These are phyloP conservation scores for Drosophila buzzatii DNA, from an alignment of 2,888 invertebrate genomes.

Conservation along the genomic window DNA sequence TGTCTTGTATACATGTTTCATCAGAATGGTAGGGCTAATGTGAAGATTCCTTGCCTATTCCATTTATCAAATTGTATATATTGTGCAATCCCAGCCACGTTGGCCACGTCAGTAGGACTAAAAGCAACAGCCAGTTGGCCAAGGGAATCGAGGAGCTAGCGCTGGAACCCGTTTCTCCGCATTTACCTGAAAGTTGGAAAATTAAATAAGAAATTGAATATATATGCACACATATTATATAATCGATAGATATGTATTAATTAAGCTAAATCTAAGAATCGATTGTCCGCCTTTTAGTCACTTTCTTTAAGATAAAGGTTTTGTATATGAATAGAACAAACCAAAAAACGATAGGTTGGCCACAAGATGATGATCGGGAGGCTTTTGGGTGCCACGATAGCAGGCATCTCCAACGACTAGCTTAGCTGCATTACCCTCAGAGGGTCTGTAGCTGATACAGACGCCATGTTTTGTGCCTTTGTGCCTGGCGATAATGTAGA, in stretches of 20 bases:
- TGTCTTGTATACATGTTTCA: conserved; percentile 77
- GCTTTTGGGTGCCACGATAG: conserved; percentile 83
- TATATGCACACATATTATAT: neutral
- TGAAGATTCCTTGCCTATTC: conserved; percentile 26
- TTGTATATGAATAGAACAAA: conserved; percentile 29
- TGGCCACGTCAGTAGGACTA: conserved; percentile 55
- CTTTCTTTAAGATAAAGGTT: too few species aligned
- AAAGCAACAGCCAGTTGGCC: conserved; percentile 53
- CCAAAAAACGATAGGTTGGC: conserved; percentile 85
- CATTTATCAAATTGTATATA: conserved; percentile 34
- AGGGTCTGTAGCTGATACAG: conserved; percentile 84
- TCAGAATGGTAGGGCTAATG: conserved; percentile 59
- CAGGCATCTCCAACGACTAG: conserved; percentile 85
- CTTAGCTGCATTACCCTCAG: conserved; percentile 83
- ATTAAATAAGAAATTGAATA: neutral
- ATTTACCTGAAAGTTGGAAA: conserved; percentile 73
- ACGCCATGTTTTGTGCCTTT: conserved; percentile 85
- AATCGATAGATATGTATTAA: neutral
- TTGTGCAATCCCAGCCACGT: conserved; percentile 42
- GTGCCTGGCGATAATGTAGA: conserved; percentile 90
- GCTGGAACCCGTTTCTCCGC: conserved; percentile 82
- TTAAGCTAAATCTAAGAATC: too few species aligned
- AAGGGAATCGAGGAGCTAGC: conserved; percentile 49
- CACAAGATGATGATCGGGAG: conserved; percentile 85
- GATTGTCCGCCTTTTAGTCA: neutral